Conservation (phyloP, 2,113 vertebrate species). For the Vidua macroura region DNA sequence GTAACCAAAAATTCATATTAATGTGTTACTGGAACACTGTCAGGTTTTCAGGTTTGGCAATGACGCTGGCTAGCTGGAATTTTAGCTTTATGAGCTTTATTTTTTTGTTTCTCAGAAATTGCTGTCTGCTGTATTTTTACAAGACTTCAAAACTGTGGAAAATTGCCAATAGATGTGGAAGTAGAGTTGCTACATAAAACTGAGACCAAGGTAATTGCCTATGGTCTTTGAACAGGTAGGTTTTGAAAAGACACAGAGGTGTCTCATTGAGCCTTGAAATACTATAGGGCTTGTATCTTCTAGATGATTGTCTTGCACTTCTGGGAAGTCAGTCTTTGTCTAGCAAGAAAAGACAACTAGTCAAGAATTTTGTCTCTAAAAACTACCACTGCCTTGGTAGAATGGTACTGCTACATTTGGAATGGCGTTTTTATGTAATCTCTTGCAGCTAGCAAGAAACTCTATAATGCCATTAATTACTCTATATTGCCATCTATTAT, state of each 20-base stretch:
- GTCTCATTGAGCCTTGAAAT: neutral
- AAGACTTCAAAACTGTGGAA: neutral
- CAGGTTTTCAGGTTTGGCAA: neutral
- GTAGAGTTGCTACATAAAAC: neutral
- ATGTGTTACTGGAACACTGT: neutral
- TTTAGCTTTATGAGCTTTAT: neutral
- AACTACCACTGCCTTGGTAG: neutral
- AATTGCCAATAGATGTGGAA: neutral
- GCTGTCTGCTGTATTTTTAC: neutral
- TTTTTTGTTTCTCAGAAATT: neutral
- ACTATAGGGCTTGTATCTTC: neutral
- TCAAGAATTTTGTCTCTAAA: neutral
- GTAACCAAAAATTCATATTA: neutral
- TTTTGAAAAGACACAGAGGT: neutral
- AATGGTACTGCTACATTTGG: neutral
- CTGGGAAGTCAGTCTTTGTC: neutral
- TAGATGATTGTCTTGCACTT: neutral
- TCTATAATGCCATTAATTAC: neutral
- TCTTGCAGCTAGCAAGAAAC: neutral
- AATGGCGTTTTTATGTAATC: neutral
- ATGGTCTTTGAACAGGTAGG: neutral
- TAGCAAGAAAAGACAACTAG: neutral
- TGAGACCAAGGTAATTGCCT: neutral
- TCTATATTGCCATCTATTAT: neutral
- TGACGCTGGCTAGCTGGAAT: neutral